These are phyloP conservation scores for Phalacrocorax carbo DNA, from an alignment of 2,113 vertebrate species.

Conservation along the genomic window DNA sequence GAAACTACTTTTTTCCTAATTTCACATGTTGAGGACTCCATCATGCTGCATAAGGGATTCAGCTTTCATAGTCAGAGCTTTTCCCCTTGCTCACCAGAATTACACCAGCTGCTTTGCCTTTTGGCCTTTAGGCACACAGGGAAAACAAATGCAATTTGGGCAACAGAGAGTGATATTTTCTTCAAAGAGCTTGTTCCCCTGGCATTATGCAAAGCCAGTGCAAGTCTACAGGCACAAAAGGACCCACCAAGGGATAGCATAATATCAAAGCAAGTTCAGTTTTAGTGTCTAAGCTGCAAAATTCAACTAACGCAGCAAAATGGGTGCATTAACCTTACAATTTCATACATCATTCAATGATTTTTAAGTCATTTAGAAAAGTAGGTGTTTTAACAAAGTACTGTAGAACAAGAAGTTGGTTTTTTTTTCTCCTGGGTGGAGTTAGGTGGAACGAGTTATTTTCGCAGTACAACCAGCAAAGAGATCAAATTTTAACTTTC, in stretches of 20 bases:
- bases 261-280: background rate
- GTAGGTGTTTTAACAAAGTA: background rate
- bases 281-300: background rate
- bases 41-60: background rate
- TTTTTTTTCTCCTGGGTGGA: background rate
- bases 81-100: background rate
- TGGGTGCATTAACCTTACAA: rapidly evolving
- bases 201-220: background rate
- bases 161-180: background rate
- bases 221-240: background rate
- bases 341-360: background rate
- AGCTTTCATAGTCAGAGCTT: background rate
- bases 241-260: background rate
- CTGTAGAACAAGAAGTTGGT: background rate
- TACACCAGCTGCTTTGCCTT: background rate
- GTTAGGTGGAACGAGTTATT: background rate
- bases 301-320: background rate
- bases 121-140: background rate
- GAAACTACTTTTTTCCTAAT: background rate
- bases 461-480: background rate
- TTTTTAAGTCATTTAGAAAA: background rate
- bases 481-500: background rate
- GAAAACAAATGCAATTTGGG: background rate
- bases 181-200: background rate
- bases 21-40: rapidly evolving